Conservation (phyloP, 1,140 invertebrate species). For the Macrocentrus cingulum region DNA sequence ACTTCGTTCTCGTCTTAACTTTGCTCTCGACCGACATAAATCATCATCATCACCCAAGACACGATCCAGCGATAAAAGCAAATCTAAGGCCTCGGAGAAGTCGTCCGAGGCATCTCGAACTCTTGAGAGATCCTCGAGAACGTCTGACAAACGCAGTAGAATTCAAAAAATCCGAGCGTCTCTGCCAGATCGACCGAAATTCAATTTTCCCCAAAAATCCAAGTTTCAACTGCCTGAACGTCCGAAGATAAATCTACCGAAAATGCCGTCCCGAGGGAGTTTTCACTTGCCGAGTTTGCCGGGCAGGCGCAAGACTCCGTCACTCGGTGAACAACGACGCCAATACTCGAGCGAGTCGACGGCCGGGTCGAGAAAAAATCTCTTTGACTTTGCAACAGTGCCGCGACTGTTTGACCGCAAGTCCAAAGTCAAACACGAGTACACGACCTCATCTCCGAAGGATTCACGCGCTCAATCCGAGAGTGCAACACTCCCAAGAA, state of each 20-base stretch:
- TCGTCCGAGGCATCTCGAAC: slow-evolving; percentile 9
- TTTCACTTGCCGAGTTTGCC: slow-evolving; percentile 31
- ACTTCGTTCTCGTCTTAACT: slow-evolving; percentile 46
- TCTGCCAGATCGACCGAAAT: slow-evolving; percentile 62
- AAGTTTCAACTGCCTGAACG: slow-evolving; percentile 66
- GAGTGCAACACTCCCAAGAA: slow-evolving; percentile 58
- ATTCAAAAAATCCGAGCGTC: slow-evolving; percentile 50
- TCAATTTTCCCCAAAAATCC: slow-evolving; percentile 64
- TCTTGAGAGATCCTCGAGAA: slow-evolving; percentile 11
- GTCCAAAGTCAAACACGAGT: slow-evolving; percentile 52
- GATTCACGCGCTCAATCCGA: slow-evolving; percentile 53
- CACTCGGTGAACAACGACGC: slow-evolving; percentile 42
- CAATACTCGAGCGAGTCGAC: slow-evolving; percentile 57
- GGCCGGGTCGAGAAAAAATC: slow-evolving; percentile 57
- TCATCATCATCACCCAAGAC: slow-evolving; percentile 33
- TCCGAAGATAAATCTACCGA: slow-evolving; percentile 61
- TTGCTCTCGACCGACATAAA: slow-evolving; percentile 39
- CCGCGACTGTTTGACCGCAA: slow-evolving; percentile 73
- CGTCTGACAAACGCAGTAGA: slow-evolving; percentile 39
- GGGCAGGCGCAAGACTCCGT: slow-evolving; percentile 40
- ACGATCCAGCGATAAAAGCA: slow-evolving; percentile 35
- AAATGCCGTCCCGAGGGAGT: slow-evolving; percentile 45
- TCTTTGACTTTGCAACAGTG: slow-evolving; percentile 77
- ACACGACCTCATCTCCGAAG: slow-evolving; percentile 49
- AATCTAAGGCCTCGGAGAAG: slow-evolving; percentile 25